Percentiles rank a stretch among this genome's conserved stretches.
Evolutionary conservation across 2,113 vertebrate genomes (phyloP).

Genomic region (Brachyistius frenatus): DNA sequence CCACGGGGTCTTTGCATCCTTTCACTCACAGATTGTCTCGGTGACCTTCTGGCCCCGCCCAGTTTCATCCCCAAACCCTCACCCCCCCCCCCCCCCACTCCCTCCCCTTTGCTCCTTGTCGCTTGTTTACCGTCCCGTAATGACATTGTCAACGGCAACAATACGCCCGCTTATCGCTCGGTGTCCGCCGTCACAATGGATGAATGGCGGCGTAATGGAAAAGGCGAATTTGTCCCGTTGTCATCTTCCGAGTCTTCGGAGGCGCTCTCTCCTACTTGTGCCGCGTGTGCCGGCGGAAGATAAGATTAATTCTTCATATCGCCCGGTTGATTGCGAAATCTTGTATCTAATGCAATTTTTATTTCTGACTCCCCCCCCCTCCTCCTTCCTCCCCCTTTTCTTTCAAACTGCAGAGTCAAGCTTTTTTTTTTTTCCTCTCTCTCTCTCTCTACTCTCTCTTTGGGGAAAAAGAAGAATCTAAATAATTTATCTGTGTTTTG

Average conservation of each 20-base stretch:
- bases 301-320: slow-evolving; percentile 82
- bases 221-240: slow-evolving; percentile 65
- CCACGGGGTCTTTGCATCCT: slow-evolving; percentile 58
- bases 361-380: slow-evolving; percentile 38
- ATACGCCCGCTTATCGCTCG: slow-evolving; percentile 67
- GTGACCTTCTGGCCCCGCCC: slow-evolving; percentile 62
- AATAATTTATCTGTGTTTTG: slow-evolving; percentile 85
- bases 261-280: slow-evolving; percentile 55
- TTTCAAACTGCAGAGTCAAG: slow-evolving; percentile 82
- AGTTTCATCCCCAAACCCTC: slow-evolving; percentile 45
- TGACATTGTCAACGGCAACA: slow-evolving; percentile 76
- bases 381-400: slow-evolving; percentile 41
- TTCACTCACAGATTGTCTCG: slow-evolving; percentile 73
- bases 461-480: slow-evolving; percentile 66
- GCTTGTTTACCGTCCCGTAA: slow-evolving; percentile 77
- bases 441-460: slow-evolving; percentile 38
- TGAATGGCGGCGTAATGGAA: slow-evolving; percentile 67
- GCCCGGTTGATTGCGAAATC: slow-evolving; percentile 77
- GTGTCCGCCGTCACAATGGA: slow-evolving; percentile 67
- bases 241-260: slow-evolving; percentile 58
- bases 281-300: slow-evolving; percentile 62
- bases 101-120: neutral
- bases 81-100: slow-evolving; percentile 19
- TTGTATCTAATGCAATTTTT: slow-evolving; percentile 83
- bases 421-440: slow-evolving; percentile 61